Evolutionary conservation across 1,140 invertebrate genomes (phyloP), one percentile per base, ranked within the genome.

Genomic region (Atta texana): DNA sequence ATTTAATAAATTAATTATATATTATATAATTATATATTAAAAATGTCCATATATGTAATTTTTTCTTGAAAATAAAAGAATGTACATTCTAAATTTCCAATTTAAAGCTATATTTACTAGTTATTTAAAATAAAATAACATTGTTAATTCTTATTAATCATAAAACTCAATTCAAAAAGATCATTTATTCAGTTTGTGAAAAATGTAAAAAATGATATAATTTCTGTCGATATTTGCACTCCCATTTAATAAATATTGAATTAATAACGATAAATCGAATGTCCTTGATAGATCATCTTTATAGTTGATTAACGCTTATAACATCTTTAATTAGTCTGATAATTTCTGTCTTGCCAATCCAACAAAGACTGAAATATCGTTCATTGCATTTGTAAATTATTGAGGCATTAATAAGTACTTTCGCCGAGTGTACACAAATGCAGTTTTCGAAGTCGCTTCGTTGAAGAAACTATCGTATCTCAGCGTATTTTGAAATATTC

Each of bases 181-280:
- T 63, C 24, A 3, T 63, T 63, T 55, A 10, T 72, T 55, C 49
- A 53, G 21, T 34, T 75, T 8, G 31, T 14, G 3, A 75, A 21
- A 55, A 21, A 55, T 10, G 16, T 71, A 71, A 71, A 78, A n/a
- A 44, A 28, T 51, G 1, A 3, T 16, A 66, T 78, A 31, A 77
- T 77, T 78, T 53, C 24, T 7, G 14, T 12, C 18, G 28, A 12
- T 24, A 51, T 66, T 66, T 66, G 14, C 14, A 66, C 34, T 61
- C 5, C 8, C n/a, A 24, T 28, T 44, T 31, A 8, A 24, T 24
- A 81, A 81, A 72, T 81, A 81, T 81, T 39, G 49, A 39, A 18
- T 69, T n/a, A 71, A n/a, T 44, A 24, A 39, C 1, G 16, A 6
- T 69, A 28, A 69, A 64, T 34, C 3, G 24, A 12, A 49, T 34